phyloP scores from a whole-genome alignment of 2,113 vertebrate genomes.

The Epinephelus lanceolatus region DNA sequence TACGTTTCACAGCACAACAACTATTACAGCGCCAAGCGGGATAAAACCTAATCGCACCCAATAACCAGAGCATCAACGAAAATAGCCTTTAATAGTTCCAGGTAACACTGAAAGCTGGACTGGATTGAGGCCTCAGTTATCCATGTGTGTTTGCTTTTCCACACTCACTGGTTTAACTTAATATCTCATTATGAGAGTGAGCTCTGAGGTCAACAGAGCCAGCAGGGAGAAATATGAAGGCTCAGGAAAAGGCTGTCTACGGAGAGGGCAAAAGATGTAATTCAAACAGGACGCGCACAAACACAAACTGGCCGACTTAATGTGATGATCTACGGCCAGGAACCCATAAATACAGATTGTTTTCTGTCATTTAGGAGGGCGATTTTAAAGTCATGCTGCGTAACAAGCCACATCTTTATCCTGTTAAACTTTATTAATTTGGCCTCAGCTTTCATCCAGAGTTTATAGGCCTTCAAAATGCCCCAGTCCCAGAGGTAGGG shows the following conservation, averaged over 20 bases:
- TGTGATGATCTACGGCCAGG: conserved; percentile 35
- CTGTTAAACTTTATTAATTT: conserved; percentile 81
- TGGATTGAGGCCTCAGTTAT: conserved; percentile 4
- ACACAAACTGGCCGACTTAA: conserved; percentile 37
- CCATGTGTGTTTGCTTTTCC: conserved; percentile 42
- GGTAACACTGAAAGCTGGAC: conserved; percentile 37
- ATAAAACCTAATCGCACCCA: conserved; percentile 63
- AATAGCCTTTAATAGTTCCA: conserved; percentile 71
- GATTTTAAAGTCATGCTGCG: conserved; percentile 51
- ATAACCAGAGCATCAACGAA: conserved; percentile 60
- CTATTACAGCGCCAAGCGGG: conserved; percentile 43
- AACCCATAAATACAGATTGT: conserved; percentile 58
- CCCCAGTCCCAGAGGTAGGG: conserved; percentile 44
- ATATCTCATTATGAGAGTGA: conserved; percentile 36
- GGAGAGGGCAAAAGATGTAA: not conserved
- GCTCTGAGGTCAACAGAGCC: conserved; percentile 30
- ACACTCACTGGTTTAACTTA: conserved; percentile 30
- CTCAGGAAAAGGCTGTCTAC: conserved; percentile 9
- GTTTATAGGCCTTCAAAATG: conserved; percentile 63
- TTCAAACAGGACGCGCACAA: conserved; percentile 14
- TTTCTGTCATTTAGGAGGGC: conserved; percentile 58
- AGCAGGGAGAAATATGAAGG: conserved; percentile 5
- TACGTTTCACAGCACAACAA: conserved; percentile 54
- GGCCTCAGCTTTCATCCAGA: conserved; percentile 73
- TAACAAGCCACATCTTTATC: conserved; percentile 75